Conservation (phyloP, 2,888 invertebrate genomes). For the Calliopum simillimum region DNA sequence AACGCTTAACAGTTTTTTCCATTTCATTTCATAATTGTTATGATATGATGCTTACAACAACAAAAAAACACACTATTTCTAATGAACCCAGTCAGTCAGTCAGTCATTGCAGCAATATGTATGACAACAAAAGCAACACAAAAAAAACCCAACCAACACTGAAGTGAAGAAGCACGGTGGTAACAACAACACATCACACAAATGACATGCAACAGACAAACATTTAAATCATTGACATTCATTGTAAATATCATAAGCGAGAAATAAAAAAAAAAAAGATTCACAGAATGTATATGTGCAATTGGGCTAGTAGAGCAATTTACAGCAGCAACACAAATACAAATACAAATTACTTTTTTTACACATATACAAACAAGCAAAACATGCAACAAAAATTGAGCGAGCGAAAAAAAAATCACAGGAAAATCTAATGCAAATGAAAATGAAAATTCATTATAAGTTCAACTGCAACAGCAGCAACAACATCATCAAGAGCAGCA, state of each 20-base stretch:
- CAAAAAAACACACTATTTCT: no score
- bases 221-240: constrained; percentile 6
- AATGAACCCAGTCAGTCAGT: no score
- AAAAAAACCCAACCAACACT: no score
- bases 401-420: neutral
- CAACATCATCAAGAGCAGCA: constrained; percentile 46
- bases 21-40: no score
- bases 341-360: neutral
- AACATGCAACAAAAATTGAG: neutral
- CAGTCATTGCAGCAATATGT: no score
- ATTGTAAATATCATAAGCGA: neutral
- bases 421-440: constrained; percentile 6
- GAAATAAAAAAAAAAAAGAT: neutral
- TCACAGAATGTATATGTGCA: neutral
- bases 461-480: constrained; percentile 43
- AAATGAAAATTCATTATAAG: neutral
- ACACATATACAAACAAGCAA: neutral
- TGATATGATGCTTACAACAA: no score
- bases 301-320: constrained; percentile 8
- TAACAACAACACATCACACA: no score
- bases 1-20: no score
- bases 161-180: no score
- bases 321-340: neutral
- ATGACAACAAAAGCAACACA: no score
- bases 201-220: neutral